Evolutionary conservation across 1,140 invertebrate genomes (phyloP).

Genomic region (Homalodisca vitripennis): DNA sequence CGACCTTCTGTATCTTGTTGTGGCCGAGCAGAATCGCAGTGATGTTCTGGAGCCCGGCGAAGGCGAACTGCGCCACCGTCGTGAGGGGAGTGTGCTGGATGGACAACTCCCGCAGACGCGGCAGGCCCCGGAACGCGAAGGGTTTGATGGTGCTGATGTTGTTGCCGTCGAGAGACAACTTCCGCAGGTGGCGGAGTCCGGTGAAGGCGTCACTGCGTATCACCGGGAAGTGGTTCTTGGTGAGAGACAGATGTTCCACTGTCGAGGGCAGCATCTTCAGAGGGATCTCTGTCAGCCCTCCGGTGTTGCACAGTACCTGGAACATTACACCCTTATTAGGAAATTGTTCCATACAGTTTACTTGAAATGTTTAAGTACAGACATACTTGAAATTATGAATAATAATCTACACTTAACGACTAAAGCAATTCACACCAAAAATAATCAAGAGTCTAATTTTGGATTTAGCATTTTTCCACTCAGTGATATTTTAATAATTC

Average conservation of each 20-base stretch:
- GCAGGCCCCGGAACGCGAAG: constrained; percentile 78
- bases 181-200: constrained; percentile 65
- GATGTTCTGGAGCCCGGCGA: constrained; percentile 78
- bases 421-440: too few species aligned
- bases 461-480: too few species aligned
- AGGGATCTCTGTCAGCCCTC: constrained; percentile 73
- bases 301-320: constrained; percentile 83
- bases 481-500: too few species aligned
- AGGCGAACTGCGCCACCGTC: constrained; percentile 73
- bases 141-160: constrained; percentile 75
- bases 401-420: too few species aligned
- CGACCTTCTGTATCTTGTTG: constrained; percentile 75
- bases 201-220: constrained; percentile 77
- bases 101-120: constrained; percentile 69
- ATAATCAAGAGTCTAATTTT: too few species aligned
- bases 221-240: constrained; percentile 73
- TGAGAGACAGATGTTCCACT: constrained; percentile 77
- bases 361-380: too few species aligned
- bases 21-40: constrained; percentile 70
- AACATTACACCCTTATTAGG: too few species aligned
- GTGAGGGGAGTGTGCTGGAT: constrained; percentile 78
- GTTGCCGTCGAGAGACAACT: constrained; percentile 75
- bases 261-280: constrained; percentile 64
- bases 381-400: too few species aligned
- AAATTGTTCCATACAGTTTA: too few species aligned